A percentile compares a stretch with the other conserved stretches of the same genome.
Evolutionary conservation across 2,888 invertebrate genomes (phyloP).

Genomic region (Tanypteryx hageni): DNA sequence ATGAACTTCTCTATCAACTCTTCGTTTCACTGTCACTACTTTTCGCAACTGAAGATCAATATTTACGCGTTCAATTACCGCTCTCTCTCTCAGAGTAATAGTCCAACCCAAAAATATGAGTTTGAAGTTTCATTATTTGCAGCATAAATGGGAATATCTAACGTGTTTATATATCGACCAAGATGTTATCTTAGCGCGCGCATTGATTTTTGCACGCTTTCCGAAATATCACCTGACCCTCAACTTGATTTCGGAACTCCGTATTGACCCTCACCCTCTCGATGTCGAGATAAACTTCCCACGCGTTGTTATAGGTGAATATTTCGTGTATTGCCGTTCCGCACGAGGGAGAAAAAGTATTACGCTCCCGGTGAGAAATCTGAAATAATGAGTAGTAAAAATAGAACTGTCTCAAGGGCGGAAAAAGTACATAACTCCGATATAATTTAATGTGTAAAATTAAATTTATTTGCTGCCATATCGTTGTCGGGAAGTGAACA

Average conservation of each 20-base stretch:
- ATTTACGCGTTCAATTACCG: neutral
- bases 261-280: neutral
- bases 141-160: neutral
- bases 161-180: neutral
- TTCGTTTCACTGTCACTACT: neutral
- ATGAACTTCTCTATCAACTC: neutral
- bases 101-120: neutral
- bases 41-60: neutral
- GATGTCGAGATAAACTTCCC: neutral
- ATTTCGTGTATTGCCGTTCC: too few species aligned
- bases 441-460: too few species aligned
- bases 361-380: too few species aligned
- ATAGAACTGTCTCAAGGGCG: too few species aligned
- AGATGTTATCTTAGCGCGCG: constrained; percentile 5
- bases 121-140: neutral
- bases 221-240: neutral
- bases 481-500: too few species aligned
- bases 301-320: too few species aligned
- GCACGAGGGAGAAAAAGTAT: too few species aligned
- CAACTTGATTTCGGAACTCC: neutral
- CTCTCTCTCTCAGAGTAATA: neutral
- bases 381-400: too few species aligned
- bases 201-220: neutral
- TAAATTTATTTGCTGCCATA: too few species aligned
- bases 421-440: too few species aligned